These are phyloP conservation scores for Spinus olivaceus DNA, from an alignment of 2,797 vertebrate species.

Conservation along the genomic window DNA sequence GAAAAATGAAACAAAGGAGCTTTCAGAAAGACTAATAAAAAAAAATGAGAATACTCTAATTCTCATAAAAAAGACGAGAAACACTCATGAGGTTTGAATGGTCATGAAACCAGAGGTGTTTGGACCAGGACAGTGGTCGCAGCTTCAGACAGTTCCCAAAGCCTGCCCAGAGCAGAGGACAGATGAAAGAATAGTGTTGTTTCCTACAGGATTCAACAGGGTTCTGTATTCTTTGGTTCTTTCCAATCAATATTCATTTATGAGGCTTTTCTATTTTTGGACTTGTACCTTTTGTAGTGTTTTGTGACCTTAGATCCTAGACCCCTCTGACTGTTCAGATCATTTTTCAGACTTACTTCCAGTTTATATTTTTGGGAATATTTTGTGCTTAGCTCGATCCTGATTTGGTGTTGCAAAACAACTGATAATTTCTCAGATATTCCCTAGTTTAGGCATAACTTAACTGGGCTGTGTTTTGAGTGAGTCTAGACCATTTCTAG, in stretches of 20 bases:
- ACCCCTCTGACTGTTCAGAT: background rate
- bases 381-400: background rate
- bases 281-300: background rate
- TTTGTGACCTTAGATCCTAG: background rate
- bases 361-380: background rate
- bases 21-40: background rate
- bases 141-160: background rate
- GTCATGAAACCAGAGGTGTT: background rate
- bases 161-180: background rate
- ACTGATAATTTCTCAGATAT: background rate
- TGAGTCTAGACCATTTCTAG: background rate
- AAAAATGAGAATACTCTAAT: fast-evolving
- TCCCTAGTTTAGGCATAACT: background rate
- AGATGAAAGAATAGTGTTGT: background rate
- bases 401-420: background rate
- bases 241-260: background rate
- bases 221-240: background rate
- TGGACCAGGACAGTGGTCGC: background rate
- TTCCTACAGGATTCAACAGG: background rate
- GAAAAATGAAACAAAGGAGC: background rate
- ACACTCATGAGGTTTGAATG: background rate
- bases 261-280: background rate
- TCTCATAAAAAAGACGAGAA: background rate
- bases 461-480: background rate
- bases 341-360: background rate